Percentiles rank a stretch among this genome's conserved stretches.
Evolutionary conservation across 2,888 invertebrate species (phyloP).

Genomic region (Polyommatus icarus): DNA sequence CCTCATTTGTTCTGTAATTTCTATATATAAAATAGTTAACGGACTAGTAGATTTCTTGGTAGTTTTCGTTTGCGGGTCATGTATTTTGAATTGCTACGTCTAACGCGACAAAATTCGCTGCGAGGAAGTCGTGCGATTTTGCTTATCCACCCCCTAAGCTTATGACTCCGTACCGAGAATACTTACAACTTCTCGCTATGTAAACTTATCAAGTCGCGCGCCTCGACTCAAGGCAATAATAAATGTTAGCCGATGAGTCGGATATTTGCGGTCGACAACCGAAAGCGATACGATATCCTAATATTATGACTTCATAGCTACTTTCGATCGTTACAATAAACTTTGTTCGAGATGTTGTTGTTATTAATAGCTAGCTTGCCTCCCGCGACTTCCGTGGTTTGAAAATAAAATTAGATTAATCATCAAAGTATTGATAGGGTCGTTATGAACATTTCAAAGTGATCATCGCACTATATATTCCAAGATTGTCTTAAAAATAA

Average conservation of each 20-base stretch:
- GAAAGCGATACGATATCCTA: slow-evolving; percentile 33
- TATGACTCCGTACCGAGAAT: slow-evolving; percentile 54
- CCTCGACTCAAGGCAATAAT: slow-evolving; percentile 59
- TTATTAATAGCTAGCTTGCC: neutral
- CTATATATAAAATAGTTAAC: neutral
- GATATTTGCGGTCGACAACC: slow-evolving; percentile 40
- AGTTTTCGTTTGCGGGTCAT: neutral
- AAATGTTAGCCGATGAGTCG: slow-evolving; percentile 48
- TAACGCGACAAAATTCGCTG: neutral
- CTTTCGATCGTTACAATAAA: slow-evolving; percentile 15
- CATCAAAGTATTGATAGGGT: neutral
- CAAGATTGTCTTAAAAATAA: too few relatives aligned
- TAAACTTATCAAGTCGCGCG: slow-evolving; percentile 59
- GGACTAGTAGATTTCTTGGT: neutral
- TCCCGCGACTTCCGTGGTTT: neutral
- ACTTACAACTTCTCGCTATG: slow-evolving; percentile 65
- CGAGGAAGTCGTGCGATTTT: neutral
- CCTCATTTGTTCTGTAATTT: neutral
- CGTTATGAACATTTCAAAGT: neutral
- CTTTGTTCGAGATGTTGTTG: neutral
- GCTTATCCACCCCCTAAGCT: slow-evolving; percentile 32
- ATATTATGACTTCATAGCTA: slow-evolving; percentile 23
- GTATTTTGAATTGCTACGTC: neutral
- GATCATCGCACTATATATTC: neutral
- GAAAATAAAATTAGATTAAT: neutral